phyloP scores from a whole-genome alignment of 2,797 vertebrate species.

The Enteromius viviparus region DNA sequence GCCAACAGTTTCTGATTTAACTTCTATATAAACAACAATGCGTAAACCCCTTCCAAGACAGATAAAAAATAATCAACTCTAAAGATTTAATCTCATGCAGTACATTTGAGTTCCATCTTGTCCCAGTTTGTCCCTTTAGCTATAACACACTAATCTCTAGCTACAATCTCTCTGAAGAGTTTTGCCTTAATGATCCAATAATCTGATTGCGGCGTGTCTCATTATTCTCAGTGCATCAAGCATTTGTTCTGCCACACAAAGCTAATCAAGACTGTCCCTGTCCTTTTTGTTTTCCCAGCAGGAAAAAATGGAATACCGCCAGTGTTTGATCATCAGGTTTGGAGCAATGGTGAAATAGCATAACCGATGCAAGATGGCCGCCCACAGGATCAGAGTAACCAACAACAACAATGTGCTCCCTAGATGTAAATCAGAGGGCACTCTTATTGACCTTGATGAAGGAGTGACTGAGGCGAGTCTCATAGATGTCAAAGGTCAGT shows the following conservation, averaged over 20 bases:
- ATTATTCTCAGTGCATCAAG: constrained; percentile 18
- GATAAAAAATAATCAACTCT: constrained; percentile 32
- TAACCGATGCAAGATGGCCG: constrained; percentile 81
- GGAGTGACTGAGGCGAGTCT: constrained; percentile 82
- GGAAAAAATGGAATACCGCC: constrained; percentile 62
- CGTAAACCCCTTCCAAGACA: neutral
- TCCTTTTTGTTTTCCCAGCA: constrained; percentile 55
- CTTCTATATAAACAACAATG: neutral
- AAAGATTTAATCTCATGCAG: constrained; percentile 13
- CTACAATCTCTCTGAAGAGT: constrained; percentile 35
- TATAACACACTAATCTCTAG: constrained; percentile 35
- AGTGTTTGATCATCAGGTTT: constrained; percentile 59
- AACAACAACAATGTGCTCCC: constrained; percentile 87
- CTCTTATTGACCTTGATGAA: constrained; percentile 87
- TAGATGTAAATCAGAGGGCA: constrained; percentile 93
- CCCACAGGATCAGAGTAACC: constrained; percentile 90
- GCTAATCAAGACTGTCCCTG: constrained; percentile 32
- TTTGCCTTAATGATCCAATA: constrained; percentile 50
- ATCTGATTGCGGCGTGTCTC: constrained; percentile 43
- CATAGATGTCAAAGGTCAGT: constrained; percentile 90
- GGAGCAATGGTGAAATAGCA: constrained; percentile 58
- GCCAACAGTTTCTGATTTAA: neutral
- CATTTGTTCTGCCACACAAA: constrained; percentile 10
- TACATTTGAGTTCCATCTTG: constrained; percentile 9
- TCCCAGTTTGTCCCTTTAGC: constrained; percentile 29